Evolutionary conservation across 1,140 invertebrate species (phyloP).

Genomic region (Cydia strobilella): DNA sequence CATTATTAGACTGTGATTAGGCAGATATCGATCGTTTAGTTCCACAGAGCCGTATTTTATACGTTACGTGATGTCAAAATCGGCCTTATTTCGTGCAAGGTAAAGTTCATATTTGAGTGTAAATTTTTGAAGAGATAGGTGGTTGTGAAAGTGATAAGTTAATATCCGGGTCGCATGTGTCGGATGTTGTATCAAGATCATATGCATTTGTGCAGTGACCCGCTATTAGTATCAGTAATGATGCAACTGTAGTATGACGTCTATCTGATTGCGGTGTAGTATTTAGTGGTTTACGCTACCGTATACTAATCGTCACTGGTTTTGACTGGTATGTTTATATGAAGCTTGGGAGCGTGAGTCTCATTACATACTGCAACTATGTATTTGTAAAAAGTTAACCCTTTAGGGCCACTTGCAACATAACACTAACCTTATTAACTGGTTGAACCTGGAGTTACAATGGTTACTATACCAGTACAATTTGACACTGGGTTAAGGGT

Average conservation of each 20-base stretch:
- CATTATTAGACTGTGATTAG: slow-evolving; percentile 3
- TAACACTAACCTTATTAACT: too few relatives aligned
- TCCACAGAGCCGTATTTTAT: neutral
- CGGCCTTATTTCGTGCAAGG: neutral
- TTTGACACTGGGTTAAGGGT: too few relatives aligned
- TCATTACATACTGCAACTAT: slow-evolving; percentile 1
- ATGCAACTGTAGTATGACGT: neutral
- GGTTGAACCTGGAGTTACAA: too few relatives aligned
- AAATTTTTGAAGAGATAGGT: neutral
- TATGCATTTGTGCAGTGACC: slow-evolving; percentile 12
- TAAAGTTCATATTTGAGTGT: neutral
- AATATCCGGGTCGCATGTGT: slow-evolving; percentile 7
- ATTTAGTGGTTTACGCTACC: neutral
- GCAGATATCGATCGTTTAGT: neutral
- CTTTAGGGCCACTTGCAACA: too few relatives aligned
- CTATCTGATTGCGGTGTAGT: neutral
- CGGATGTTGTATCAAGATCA: slow-evolving; percentile 8
- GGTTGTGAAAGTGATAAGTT: neutral
- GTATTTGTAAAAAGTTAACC: neutral
- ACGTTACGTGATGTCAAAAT: neutral
- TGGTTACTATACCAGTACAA: too few relatives aligned
- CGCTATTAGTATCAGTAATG: slow-evolving; percentile 16
- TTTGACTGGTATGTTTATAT: neutral
- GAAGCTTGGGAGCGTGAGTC: neutral
- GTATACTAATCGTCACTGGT: neutral